Evolutionary conservation across 2,888 invertebrate species (phyloP).

Genomic region (Ariolimax columbianus): DNA sequence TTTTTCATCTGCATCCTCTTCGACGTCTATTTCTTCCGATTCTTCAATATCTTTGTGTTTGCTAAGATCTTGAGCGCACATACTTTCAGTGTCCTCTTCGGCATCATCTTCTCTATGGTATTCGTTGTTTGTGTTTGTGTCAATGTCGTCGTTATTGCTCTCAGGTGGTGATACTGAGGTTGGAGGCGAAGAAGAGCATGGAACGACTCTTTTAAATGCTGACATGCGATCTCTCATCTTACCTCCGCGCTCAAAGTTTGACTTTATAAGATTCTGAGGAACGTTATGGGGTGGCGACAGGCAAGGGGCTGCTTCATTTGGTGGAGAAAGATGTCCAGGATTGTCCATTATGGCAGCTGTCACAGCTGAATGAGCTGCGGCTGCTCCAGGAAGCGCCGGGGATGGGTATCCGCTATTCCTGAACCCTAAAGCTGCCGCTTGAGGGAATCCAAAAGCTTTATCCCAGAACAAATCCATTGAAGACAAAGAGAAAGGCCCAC

Average conservation of each 20-base stretch:
- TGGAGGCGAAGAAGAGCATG: slow-evolving; percentile 33
- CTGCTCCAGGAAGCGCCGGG: slow-evolving; percentile 18
- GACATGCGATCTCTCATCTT: slow-evolving; percentile 43
- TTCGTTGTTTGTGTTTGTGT: slow-evolving; percentile 10
- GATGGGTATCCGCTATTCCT: slow-evolving; percentile 41
- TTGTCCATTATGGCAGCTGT: slow-evolving; percentile 42
- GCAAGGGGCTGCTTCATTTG: neutral
- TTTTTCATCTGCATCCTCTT: slow-evolving; percentile 50
- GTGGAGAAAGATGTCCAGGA: slow-evolving; percentile 38
- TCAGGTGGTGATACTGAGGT: slow-evolving; percentile 20
- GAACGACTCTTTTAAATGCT: slow-evolving; percentile 48
- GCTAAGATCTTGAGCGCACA: slow-evolving; percentile 49
- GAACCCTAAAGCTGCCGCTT: slow-evolving; percentile 41
- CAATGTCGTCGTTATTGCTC: slow-evolving; percentile 23
- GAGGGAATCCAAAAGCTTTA: slow-evolving; percentile 54
- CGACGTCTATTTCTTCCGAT: slow-evolving; percentile 57
- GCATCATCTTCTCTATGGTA: slow-evolving; percentile 22
- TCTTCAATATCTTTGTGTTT: slow-evolving; percentile 56
- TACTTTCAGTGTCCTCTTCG: slow-evolving; percentile 37
- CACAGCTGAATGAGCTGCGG: slow-evolving; percentile 25
- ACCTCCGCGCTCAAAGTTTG: slow-evolving; percentile 30
- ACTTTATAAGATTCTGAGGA: slow-evolving; percentile 32
- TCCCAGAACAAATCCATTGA: slow-evolving; percentile 55
- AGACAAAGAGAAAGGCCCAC: slow-evolving; percentile 45
- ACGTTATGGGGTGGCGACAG: neutral